phyloP scores from a whole-genome alignment of 2,888 invertebrate genomes.

The Agrochola circellaris region DNA sequence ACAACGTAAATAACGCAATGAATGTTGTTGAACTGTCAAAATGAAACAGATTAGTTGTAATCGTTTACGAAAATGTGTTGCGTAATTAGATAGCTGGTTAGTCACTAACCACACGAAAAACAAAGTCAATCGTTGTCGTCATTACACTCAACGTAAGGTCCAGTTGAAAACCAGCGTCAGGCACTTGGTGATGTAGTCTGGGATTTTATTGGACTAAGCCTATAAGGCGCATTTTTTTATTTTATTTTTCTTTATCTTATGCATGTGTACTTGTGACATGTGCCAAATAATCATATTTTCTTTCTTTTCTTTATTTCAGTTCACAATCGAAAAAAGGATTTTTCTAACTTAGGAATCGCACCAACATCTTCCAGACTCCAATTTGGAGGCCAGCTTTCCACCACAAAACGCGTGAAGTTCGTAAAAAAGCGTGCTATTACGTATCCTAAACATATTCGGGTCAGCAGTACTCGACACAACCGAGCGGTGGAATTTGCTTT shows the following conservation, averaged over 20 bases:
- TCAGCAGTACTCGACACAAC: not conserved
- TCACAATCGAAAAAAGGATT: too few relatives aligned
- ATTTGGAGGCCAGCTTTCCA: not conserved
- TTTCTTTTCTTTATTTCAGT: too few relatives aligned
- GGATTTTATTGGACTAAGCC: not conserved
- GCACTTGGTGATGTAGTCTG: not conserved
- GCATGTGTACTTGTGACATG: too few relatives aligned
- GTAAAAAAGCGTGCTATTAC: not conserved
- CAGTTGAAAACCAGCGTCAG: not conserved
- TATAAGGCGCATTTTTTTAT: not conserved
- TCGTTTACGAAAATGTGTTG: too few relatives aligned
- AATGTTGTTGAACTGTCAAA: too few relatives aligned
- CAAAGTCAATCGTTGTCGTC: not conserved
- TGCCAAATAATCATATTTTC: too few relatives aligned
- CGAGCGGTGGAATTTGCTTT: not conserved
- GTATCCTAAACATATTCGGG: not conserved
- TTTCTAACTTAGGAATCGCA: not conserved
- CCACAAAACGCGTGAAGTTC: not conserved
- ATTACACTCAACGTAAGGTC: not conserved
- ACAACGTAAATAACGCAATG: too few relatives aligned
- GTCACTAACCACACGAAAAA: too few relatives aligned
- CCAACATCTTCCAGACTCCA: not conserved
- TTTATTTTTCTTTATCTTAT: too few relatives aligned
- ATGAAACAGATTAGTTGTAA: too few relatives aligned
- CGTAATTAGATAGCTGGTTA: too few relatives aligned